Evolutionary conservation across 2,888 invertebrate species (phyloP).

Genomic region (Hypomecis punctinalis): DNA sequence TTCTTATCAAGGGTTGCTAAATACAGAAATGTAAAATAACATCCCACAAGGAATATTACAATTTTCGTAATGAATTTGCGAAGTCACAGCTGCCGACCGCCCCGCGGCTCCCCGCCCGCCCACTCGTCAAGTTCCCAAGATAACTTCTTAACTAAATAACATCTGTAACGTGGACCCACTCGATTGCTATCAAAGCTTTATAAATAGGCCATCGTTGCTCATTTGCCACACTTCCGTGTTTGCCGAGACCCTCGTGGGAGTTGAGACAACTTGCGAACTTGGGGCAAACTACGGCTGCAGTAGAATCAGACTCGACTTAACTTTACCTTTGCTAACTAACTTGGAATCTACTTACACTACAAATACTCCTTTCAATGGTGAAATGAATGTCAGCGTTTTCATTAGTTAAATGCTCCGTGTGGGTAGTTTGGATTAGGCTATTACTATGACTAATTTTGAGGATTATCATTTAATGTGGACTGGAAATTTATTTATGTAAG

Average conservation of each 20-base stretch:
- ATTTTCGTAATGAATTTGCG: background rate
- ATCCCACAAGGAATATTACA: too few relatives aligned
- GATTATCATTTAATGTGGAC: too few relatives aligned
- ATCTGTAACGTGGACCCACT: slow-evolving; percentile 1
- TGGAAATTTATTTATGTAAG: too few relatives aligned
- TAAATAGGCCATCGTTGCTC: slow-evolving; percentile 14
- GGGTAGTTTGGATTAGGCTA: too few relatives aligned
- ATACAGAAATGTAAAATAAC: too few relatives aligned
- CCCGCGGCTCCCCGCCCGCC: background rate
- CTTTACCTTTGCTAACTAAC: slow-evolving; percentile 6
- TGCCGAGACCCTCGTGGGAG: background rate
- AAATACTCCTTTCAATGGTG: background rate
- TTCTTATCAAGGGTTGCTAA: too few relatives aligned
- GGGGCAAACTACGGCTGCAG: background rate
- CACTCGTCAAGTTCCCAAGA: background rate
- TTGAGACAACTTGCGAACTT: background rate
- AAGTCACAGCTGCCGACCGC: background rate
- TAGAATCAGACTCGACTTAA: slow-evolving; percentile 3
- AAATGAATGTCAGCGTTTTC: background rate
- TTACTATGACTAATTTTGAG: too few relatives aligned
- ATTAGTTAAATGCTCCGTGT: background rate
- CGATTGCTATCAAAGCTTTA: slow-evolving; percentile 8
- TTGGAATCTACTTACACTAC: background rate
- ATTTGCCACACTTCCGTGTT: slow-evolving; percentile 14
- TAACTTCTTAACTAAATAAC: slow-evolving; percentile 8